Percentiles rank a stretch among this genome's conserved stretches.
Evolutionary conservation across 35 echinoderm and acorn worm species (phyloP).

Genomic region (Lytechinus variegatus): DNA sequence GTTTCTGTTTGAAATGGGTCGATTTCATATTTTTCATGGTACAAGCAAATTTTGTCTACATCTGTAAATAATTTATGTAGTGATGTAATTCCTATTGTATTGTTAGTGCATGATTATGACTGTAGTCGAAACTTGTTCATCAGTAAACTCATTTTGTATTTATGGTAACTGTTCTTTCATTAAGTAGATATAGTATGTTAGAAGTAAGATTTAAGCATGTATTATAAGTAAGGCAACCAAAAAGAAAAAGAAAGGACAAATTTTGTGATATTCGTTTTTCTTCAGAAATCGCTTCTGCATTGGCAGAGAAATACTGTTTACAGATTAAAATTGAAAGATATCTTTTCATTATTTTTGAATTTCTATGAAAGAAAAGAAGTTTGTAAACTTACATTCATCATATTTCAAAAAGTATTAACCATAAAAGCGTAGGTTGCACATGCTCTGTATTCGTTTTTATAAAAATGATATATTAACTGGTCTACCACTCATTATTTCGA

Average conservation of each 20-base stretch:
- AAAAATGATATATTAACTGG: not conserved
- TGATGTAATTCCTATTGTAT: not conserved
- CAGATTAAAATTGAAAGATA: no score
- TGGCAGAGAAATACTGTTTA: not conserved
- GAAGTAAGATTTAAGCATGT: not conserved
- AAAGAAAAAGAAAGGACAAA: not conserved
- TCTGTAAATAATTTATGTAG: not conserved
- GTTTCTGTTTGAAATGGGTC: no score
- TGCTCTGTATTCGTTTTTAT: not conserved
- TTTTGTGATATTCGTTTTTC: not conserved
- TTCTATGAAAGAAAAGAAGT: no score
- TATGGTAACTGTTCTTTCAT: not conserved
- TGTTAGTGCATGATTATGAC: not conserved
- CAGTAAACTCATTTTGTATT: not conserved
- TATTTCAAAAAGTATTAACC: no score
- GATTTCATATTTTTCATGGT: not conserved
- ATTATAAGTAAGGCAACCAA: no score
- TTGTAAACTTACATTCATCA: no score
- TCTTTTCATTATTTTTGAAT: no score
- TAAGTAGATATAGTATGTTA: not conserved
- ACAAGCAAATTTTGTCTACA: not conserved
- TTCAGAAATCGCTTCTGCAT: not conserved
- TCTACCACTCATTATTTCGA: not conserved
- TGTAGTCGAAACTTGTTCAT: not conserved
- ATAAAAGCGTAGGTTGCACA: no score